These are phyloP conservation scores for Chouioia cunea DNA, from an alignment of 2,888 invertebrate species.

Conservation along the genomic window DNA sequence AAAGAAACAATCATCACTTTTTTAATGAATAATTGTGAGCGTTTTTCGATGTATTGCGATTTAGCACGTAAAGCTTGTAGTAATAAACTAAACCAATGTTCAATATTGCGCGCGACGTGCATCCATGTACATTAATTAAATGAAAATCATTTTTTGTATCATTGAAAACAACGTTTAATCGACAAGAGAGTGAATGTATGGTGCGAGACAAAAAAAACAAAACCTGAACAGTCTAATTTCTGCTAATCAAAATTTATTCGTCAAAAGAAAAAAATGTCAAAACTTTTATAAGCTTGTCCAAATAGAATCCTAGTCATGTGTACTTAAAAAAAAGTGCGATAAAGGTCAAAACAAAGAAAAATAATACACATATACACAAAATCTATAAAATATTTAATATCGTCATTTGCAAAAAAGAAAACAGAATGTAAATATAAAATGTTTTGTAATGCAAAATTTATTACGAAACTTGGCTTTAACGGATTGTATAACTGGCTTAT, in stretches of 20 bases:
- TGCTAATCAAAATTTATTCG: slow-evolving; percentile 52
- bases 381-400: slow-evolving; percentile 15
- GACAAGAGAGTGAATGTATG: slow-evolving; percentile 23
- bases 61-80: slow-evolving; percentile 30
- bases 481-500: slow-evolving; percentile 35
- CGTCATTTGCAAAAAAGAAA: neutral
- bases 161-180: slow-evolving; percentile 44
- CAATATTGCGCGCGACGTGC: slow-evolving; percentile 16
- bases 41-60: slow-evolving; percentile 26
- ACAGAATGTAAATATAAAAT: slow-evolving; percentile 29
- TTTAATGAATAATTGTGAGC: slow-evolving; percentile 12
- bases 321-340: slow-evolving; percentile 11
- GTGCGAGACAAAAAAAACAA: slow-evolving; percentile 7
- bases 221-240: slow-evolving; percentile 17
- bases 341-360: slow-evolving; percentile 5
- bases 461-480: slow-evolving; percentile 29
- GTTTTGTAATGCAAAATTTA: slow-evolving; percentile 42
- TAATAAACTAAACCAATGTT: slow-evolving; percentile 12
- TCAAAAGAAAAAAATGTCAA: slow-evolving; percentile 51
- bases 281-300: slow-evolving; percentile 55
- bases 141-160: slow-evolving; percentile 29
- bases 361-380: slow-evolving; percentile 11
- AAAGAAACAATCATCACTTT: slow-evolving; percentile 24
- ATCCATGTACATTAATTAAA: slow-evolving; percentile 15
- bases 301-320: slow-evolving; percentile 25